Percentiles rank a stretch among this genome's conserved stretches.
These are phyloP conservation scores for Brienomyrus brachyistius DNA, from an alignment of 2,113 vertebrate genomes.

Conservation along the genomic window DNA sequence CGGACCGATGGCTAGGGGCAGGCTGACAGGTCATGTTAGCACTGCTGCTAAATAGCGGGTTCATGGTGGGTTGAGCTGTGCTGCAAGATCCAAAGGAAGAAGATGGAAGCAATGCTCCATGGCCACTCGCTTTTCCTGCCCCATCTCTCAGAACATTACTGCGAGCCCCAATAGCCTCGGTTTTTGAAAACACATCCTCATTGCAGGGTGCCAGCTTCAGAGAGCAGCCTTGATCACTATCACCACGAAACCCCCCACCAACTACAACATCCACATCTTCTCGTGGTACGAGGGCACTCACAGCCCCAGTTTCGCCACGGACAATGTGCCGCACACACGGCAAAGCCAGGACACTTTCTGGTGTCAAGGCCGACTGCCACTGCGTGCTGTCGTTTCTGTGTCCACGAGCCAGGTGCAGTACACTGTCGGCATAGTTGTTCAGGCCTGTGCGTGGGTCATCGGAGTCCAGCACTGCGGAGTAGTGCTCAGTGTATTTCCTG, in stretches of 20 bases:
- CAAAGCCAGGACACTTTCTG: slow-evolving; percentile 66
- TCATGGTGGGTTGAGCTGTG: slow-evolving; percentile 27
- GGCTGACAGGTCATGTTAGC: background rate
- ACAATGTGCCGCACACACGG: slow-evolving; percentile 70
- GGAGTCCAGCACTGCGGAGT: slow-evolving; percentile 80
- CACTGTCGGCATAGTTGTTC: slow-evolving; percentile 85
- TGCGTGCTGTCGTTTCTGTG: slow-evolving; percentile 78
- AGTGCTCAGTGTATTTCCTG: slow-evolving; percentile 74
- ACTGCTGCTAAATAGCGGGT: slow-evolving; percentile 34
- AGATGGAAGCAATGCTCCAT: background rate
- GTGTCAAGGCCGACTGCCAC: slow-evolving; percentile 82
- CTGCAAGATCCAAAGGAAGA: slow-evolving; percentile 8
- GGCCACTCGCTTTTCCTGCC: slow-evolving; percentile 18
- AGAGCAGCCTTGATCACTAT: slow-evolving; percentile 36
- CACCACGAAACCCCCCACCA: slow-evolving; percentile 46
- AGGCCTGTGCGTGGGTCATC: slow-evolving; percentile 72
- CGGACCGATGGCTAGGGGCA: slow-evolving; percentile 41
- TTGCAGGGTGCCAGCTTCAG: slow-evolving; percentile 18
- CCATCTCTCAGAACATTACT: slow-evolving; percentile 9
- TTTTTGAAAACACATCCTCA: slow-evolving; percentile 23
- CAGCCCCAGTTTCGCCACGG: slow-evolving; percentile 42
- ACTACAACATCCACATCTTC: slow-evolving; percentile 52
- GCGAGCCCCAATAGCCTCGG: slow-evolving; percentile 21
- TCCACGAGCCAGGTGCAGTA: slow-evolving; percentile 73
- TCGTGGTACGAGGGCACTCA: slow-evolving; percentile 46